Evolutionary conservation across 2,888 invertebrate genomes (phyloP).

Genomic region (Himalopsyche anomala): DNA sequence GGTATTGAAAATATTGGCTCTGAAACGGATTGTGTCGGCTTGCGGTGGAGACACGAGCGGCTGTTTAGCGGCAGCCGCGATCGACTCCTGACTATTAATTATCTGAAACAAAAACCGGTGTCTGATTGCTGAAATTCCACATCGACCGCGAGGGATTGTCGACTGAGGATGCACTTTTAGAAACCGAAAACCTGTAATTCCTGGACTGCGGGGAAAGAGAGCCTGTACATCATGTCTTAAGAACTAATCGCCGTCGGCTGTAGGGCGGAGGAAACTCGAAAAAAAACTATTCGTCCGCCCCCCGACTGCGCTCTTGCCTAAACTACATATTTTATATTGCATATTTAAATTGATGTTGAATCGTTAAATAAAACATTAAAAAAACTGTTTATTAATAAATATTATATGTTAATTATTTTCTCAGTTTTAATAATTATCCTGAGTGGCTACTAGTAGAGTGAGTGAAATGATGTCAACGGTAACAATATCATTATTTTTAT

Average conservation of each 20-base stretch:
- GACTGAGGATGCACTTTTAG: constrained; percentile 69
- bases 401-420: constrained; percentile 56
- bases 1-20: constrained; percentile 28
- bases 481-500: constrained; percentile 62
- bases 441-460: constrained; percentile 64
- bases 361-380: constrained; percentile 55
- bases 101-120: constrained; percentile 61
- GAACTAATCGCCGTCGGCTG: constrained; percentile 61
- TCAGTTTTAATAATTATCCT: constrained; percentile 59
- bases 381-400: constrained; percentile 52
- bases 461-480: constrained; percentile 63
- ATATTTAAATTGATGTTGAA: constrained; percentile 58
- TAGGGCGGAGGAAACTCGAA: neutral
- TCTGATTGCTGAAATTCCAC: constrained; percentile 53
- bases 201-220: constrained; percentile 68
- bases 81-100: constrained; percentile 53
- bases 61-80: constrained; percentile 54
- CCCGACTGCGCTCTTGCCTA: constrained; percentile 9
- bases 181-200: constrained; percentile 71
- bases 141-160: constrained; percentile 46
- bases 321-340: constrained; percentile 62
- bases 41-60: neutral
- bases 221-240: constrained; percentile 70
- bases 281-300: neutral
- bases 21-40: constrained; percentile 28